These are phyloP conservation scores for Formicarius rufipectus DNA, from an alignment of 2,113 vertebrate genomes.

Conservation along the genomic window DNA sequence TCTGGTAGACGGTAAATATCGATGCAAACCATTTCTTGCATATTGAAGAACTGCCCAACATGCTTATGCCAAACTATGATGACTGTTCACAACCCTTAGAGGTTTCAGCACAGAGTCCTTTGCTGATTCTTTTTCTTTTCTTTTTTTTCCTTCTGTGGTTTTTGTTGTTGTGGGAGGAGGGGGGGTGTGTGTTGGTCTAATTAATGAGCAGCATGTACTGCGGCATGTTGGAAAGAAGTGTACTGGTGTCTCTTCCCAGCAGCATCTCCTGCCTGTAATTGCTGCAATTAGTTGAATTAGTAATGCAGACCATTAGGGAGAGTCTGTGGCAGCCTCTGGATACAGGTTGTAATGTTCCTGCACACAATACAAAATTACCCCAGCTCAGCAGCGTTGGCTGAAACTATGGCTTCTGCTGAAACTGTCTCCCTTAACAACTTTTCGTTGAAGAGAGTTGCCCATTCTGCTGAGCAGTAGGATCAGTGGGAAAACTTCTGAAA, in stretches of 20 bases:
- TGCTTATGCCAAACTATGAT: neutral
- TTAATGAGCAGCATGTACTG: constrained; percentile 46
- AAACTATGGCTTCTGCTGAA: neutral
- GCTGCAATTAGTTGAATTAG: constrained; percentile 75
- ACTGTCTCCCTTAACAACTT: neutral
- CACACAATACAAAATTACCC: constrained; percentile 28
- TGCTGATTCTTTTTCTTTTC: neutral
- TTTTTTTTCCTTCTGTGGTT: too few species aligned
- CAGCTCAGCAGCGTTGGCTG: neutral
- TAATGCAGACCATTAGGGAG: constrained; percentile 64
- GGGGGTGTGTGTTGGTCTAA: constrained; percentile 23
- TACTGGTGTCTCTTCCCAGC: constrained; percentile 54
- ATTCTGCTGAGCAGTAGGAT: neutral
- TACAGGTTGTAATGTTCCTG: constrained; percentile 11
- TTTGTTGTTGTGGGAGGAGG: too few species aligned
- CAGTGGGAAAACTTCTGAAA: neutral
- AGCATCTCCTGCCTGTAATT: constrained; percentile 71
- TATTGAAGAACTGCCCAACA: neutral
- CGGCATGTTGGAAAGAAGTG: constrained; percentile 44
- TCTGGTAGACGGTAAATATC: neutral
- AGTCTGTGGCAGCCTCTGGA: constrained; percentile 50
- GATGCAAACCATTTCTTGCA: neutral
- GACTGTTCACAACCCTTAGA: neutral
- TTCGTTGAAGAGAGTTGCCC: neutral
- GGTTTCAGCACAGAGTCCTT: neutral